Percentiles rank a stretch among this genome's conserved stretches.
Conservation (phyloP, 2,888 invertebrate species). For the Chloromyia formosa region DNA sequence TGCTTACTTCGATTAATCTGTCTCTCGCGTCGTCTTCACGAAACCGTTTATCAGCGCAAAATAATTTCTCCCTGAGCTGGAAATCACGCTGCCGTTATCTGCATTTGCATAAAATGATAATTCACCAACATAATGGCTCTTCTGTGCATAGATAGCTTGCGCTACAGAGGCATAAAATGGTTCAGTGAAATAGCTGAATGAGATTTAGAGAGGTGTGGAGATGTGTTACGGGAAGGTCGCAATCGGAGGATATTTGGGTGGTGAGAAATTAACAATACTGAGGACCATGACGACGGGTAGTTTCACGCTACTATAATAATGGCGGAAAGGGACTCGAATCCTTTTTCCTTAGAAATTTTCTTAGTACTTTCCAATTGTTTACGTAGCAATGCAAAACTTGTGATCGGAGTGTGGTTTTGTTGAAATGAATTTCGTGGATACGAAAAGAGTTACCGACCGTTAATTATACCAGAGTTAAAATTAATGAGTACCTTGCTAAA, state of each 20-base stretch:
- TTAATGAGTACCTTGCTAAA: no score
- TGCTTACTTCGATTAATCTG: conserved; percentile 42
- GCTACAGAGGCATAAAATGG: conserved; percentile 39
- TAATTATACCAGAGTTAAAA: no score
- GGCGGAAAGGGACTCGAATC: no score
- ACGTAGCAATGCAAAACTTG: conserved; percentile 10
- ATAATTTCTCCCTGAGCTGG: conserved; percentile 44
- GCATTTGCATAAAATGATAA: conserved; percentile 55
- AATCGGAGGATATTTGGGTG: no score
- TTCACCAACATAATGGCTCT: conserved; percentile 51
- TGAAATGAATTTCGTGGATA: no score
- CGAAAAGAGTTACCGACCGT: no score
- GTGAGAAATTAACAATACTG: neutral
- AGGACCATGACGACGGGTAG: neutral
- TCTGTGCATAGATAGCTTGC: conserved; percentile 47
- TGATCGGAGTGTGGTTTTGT: no score
- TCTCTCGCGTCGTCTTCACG: conserved; percentile 44
- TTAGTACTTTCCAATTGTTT: conserved; percentile 40
- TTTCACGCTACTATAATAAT: no score
- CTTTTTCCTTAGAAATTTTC: conserved; percentile 27
- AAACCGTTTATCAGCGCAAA: conserved; percentile 46
- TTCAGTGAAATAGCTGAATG: conserved; percentile 5
- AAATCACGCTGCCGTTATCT: conserved; percentile 54
- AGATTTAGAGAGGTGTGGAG: neutral
- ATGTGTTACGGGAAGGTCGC: neutral